Evolutionary conservation across 2,113 vertebrate species (phyloP), one percentile per base, ranked within the genome.

Genomic region (Scomber colias): DNA sequence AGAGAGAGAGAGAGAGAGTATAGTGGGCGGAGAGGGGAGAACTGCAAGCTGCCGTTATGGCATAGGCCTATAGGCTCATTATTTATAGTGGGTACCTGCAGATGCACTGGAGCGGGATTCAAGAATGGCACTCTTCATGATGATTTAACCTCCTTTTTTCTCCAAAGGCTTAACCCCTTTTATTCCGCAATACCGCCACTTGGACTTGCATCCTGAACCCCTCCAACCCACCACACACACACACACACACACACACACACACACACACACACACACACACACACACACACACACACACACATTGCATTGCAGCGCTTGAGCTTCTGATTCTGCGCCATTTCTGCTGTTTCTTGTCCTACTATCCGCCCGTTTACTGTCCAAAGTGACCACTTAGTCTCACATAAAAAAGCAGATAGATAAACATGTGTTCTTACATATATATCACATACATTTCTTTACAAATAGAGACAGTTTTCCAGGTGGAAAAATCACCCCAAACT

Each of bases 51-150:
- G 60, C 55, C 63, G 82, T 59, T 81, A 76, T 80, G 69, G 82
- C 78, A 79, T 35, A 77, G 87, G 86, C 81, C 84, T 72, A 53
- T 64, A 68, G 77, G 82, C 61, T 92, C 59, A 75, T 83, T 80
- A 87, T 82, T 79, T 67, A 79, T 78, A 72, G 72, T 77, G 72
- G 75, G 75, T 74, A 89, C 81, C 78, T 83, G 75, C 83, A 89
- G 66, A 71, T 69, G 54, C 60, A 79, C 46, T 61, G 59, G 69
- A 82, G 35, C 15, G 27, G 61, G 81, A 53, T 77, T 53, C 54
- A 72, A 24, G 27, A 82, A 69, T 57, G 71, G 50, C 61, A 46
- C 60, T 71, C 48, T 49, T 75, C 31, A 24, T 68, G 64, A 63
- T 74, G 74, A 74, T 83, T 81, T 63, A 82, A 79, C 77, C 65